Percentiles rank a stretch among this genome's conserved stretches.
Evolutionary conservation across 2,113 vertebrate genomes (phyloP).

Genomic region (Orthonyx spaldingii): DNA sequence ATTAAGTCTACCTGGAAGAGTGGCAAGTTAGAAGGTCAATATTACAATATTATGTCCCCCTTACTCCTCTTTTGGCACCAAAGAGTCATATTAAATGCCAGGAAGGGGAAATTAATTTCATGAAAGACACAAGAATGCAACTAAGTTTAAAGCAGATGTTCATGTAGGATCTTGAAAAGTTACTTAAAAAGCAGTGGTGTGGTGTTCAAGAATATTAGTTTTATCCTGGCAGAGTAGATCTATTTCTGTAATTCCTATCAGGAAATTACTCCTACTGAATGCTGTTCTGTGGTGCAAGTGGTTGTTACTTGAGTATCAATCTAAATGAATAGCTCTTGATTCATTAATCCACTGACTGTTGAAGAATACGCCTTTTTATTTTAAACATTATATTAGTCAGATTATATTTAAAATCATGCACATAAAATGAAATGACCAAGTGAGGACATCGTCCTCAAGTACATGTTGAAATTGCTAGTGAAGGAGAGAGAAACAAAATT

Average conservation of each 20-base stretch:
- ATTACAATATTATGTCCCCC: not conserved
- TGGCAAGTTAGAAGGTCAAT: not conserved
- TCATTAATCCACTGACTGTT: not conserved
- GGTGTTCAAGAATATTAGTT: not conserved
- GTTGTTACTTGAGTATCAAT: not conserved
- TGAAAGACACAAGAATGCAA: not conserved
- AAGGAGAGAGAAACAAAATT: not conserved
- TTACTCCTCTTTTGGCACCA: not conserved
- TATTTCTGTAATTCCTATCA: not conserved
- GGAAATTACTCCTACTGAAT: not conserved
- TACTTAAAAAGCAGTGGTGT: not conserved
- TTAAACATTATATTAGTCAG: not conserved
- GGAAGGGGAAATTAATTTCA: not conserved
- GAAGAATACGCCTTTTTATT: not conserved
- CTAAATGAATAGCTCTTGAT: accelerated
- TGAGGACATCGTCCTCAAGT: not conserved
- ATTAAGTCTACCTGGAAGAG: not conserved
- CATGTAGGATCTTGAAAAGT: not conserved
- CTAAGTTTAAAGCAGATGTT: not conserved
- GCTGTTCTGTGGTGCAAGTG: not conserved
- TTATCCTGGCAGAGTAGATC: not conserved
- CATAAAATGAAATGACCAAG: not conserved
- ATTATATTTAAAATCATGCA: not conserved
- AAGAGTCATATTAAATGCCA: not conserved
- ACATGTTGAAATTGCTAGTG: not conserved